Evolutionary conservation across 23 tunicate species (phyloP).

Genomic region (Styela plicata): DNA sequence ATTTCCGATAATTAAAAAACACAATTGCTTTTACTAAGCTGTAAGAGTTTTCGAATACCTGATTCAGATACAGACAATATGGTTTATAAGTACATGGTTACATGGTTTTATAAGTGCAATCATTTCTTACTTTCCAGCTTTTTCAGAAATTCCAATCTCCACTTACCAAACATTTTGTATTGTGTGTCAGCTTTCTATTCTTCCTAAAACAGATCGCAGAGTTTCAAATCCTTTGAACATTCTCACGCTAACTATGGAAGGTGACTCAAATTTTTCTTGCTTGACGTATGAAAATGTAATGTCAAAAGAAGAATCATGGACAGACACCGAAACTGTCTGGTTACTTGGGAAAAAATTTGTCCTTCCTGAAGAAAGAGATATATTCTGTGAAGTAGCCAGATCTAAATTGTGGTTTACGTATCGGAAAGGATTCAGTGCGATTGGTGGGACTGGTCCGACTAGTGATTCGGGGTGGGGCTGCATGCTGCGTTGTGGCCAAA

Average conservation of each 20-base stretch:
- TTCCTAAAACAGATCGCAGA: too few relatives aligned
- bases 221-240: too few relatives aligned
- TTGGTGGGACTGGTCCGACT: conserved; percentile 96
- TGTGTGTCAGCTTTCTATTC: too few relatives aligned
- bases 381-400: conserved; percentile 35
- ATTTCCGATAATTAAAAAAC: too few relatives aligned
- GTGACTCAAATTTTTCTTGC: conserved; percentile 23
- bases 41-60: too few relatives aligned
- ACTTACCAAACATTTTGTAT: too few relatives aligned
- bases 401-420: conserved; percentile 91
- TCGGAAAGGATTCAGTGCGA: conserved; percentile 67
- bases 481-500: conserved; percentile 97
- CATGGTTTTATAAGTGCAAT: too few relatives aligned
- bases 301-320: conserved; percentile 51
- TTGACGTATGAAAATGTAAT: conserved; percentile 52
- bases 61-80: too few relatives aligned
- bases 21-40: too few relatives aligned
- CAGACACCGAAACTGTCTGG: conserved; percentile 28
- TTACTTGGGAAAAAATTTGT: conserved; percentile 50
- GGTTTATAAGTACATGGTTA: too few relatives aligned
- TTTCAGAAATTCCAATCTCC: too few relatives aligned
- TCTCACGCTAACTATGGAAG: conserved; percentile 11
- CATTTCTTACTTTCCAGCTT: too few relatives aligned
- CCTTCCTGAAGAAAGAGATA: conserved; percentile 45
- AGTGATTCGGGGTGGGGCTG: conserved; percentile 99